Percentiles rank a stretch among this genome's conserved stretches.
These are phyloP conservation scores for Dromococcyx pavoninus DNA, from an alignment of 2,797 vertebrate species.

Conservation along the genomic window DNA sequence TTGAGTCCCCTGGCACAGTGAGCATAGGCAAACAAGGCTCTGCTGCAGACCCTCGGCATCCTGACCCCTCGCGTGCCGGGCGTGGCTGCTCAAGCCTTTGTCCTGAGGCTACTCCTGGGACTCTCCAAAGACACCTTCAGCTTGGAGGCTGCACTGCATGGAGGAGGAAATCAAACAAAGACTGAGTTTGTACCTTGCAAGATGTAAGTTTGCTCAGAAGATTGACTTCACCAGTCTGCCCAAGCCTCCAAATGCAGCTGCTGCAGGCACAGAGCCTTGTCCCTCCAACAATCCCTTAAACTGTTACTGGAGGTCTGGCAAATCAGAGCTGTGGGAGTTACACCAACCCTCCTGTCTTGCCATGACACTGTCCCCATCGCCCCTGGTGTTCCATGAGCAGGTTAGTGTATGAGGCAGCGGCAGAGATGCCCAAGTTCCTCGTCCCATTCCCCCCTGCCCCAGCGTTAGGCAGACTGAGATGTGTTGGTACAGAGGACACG, in stretches of 20 bases:
- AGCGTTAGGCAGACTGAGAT: background rate
- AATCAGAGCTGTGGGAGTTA: background rate
- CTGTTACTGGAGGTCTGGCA: background rate
- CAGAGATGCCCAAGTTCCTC: background rate
- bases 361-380: background rate
- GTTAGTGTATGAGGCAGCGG: background rate
- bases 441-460: accelerated
- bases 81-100: background rate
- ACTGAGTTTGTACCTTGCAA: background rate
- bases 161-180: background rate
- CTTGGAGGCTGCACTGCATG: background rate
- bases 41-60: background rate
- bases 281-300: accelerated
- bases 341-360: background rate
- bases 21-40: background rate
- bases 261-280: background rate
- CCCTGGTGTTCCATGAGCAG: accelerated
- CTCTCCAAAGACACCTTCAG: background rate
- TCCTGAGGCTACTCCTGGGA: background rate
- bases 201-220: background rate
- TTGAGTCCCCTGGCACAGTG: background rate
- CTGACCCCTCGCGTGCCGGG: accelerated
- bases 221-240: background rate
- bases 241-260: background rate
- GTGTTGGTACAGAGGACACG: background rate